phyloP scores from a whole-genome alignment of 2,888 invertebrate genomes.

The Scelioninae gen. 2 region DNA sequence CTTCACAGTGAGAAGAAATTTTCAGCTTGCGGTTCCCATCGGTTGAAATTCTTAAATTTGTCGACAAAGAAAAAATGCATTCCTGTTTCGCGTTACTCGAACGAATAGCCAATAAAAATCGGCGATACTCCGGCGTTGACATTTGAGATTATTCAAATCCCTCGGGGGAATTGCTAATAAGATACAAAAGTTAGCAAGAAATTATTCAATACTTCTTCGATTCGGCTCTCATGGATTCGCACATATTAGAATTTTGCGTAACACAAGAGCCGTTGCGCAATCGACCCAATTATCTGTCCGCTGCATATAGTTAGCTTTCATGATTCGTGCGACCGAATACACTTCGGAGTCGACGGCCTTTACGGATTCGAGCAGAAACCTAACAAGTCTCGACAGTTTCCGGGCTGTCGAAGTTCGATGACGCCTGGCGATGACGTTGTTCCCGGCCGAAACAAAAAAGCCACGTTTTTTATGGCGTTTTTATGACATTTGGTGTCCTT shows the following conservation, averaged over 20 bases:
- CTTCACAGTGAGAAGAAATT: too few species aligned
- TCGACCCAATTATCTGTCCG: conserved; percentile 59
- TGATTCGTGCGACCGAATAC: conserved; percentile 44
- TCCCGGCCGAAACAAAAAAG: too few species aligned
- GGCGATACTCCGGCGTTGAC: conserved; percentile 35
- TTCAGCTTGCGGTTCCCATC: too few species aligned
- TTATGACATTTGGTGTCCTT: conserved; percentile 33
- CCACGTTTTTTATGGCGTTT: conserved; percentile 2
- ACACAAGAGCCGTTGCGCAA: conserved; percentile 52
- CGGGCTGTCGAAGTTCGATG: conserved; percentile 17
- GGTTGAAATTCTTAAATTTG: too few species aligned
- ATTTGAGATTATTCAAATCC: conserved; percentile 46
- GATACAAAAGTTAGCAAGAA: conserved; percentile 46
- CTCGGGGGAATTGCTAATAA: conserved; percentile 45
- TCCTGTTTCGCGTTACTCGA: conserved; percentile 8
- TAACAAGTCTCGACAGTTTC: conserved; percentile 12
- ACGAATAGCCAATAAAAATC: not conserved
- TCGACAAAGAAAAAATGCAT: not conserved
- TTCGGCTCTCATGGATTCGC: conserved; percentile 54
- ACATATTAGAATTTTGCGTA: conserved; percentile 59
- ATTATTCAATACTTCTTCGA: conserved; percentile 42
- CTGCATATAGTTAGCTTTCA: conserved; percentile 56
- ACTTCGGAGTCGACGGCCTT: conserved; percentile 47
- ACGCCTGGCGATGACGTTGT: too few species aligned
- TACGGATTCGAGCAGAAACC: conserved; percentile 18